Conservation (phyloP, 2,797 vertebrate genomes). For the Xenops minutus region DNA sequence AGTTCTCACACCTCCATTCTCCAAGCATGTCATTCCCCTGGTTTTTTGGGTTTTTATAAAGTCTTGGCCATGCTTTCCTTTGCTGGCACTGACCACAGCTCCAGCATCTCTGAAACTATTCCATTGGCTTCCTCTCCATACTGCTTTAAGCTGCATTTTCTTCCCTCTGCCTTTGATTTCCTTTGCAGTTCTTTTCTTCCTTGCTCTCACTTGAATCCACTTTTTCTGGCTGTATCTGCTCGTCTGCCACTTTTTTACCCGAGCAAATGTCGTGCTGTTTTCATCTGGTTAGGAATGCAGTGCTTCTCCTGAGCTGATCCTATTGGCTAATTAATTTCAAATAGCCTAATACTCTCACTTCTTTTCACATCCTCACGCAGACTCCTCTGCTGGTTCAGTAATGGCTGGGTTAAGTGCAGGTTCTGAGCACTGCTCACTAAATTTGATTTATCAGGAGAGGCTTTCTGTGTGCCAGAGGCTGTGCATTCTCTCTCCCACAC, state of each 20-base stretch:
- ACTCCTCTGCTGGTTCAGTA: neutral
- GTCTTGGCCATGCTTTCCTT: neutral
- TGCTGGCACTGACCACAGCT: neutral
- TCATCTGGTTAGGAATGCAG: neutral
- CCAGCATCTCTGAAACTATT: neutral
- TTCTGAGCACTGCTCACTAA: neutral
- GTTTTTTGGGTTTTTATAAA: neutral
- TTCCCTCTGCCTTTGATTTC: neutral
- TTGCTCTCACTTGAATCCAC: neutral
- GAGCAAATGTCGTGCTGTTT: conserved; percentile 5
- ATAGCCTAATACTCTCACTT: neutral
- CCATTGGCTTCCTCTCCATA: neutral
- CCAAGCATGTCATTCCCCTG: neutral
- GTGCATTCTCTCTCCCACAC: neutral
- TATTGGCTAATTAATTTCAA: conserved; percentile 5
- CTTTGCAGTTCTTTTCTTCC: neutral
- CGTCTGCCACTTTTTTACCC: neutral
- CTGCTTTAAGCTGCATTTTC: neutral
- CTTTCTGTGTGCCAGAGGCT: neutral
- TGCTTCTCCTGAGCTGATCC: neutral
- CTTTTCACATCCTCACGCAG: neutral
- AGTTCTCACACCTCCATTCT: neutral
- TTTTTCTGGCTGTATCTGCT: neutral
- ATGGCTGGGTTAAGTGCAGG: neutral
- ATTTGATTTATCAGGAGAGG: neutral